phyloP scores from a whole-genome alignment of 2,113 vertebrate species.

The Antechinus stuartii region DNA sequence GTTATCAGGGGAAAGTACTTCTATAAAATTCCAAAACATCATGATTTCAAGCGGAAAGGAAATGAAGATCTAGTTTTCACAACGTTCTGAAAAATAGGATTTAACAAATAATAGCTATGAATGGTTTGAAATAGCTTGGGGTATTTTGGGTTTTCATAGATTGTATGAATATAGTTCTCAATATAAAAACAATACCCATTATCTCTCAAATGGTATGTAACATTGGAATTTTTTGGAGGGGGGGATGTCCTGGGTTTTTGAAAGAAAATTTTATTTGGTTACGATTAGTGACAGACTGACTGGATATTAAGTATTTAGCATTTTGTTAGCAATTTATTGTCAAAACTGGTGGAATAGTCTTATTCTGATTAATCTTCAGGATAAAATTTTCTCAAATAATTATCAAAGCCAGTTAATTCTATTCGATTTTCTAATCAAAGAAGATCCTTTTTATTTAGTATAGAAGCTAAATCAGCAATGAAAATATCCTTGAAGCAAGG shows the following conservation, averaged over 20 bases:
- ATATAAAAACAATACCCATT: not conserved
- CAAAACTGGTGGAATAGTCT: no score
- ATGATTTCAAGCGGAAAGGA: not conserved
- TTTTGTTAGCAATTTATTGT: no score
- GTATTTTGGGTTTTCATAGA: not conserved
- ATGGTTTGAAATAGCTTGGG: no score
- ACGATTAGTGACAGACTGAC: not conserved
- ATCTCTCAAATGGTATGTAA: not conserved
- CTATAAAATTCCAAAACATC: not conserved
- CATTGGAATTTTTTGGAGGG: not conserved
- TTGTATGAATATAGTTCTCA: not conserved
- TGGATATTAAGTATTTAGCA: no score
- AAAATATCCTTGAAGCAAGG: no score
- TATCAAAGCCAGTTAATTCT: no score
- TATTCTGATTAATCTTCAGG: no score
- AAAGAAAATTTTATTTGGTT: not conserved
- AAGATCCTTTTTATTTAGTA: no score
- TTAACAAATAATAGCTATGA: rapidly evolving
- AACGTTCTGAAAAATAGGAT: rapidly evolving
- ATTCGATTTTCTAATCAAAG: no score
- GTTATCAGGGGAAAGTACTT: rapidly evolving
- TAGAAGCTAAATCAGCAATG: no score
- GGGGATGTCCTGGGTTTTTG: no score
- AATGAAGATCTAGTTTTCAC: not conserved
- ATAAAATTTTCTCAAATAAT: no score